These are phyloP conservation scores for Alcis repandata DNA, from an alignment of 2,888 invertebrate genomes.

Conservation along the genomic window DNA sequence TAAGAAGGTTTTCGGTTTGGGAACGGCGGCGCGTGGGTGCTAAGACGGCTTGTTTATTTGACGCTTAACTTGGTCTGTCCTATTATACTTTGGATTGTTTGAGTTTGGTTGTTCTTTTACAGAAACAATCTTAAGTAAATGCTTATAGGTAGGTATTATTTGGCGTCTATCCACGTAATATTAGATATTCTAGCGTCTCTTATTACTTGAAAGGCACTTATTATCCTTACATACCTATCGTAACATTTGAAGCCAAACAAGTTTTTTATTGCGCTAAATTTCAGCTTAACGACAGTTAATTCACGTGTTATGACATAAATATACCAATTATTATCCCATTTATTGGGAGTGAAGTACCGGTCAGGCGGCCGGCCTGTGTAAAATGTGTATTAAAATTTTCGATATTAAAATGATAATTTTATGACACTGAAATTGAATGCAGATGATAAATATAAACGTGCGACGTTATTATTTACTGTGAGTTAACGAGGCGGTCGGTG, in stretches of 20 bases:
- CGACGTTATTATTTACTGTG: constrained; percentile 16
- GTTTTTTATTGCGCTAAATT: constrained; percentile 3
- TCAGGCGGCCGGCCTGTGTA: background rate
- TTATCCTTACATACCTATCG: background rate
- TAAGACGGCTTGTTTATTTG: constrained; percentile 35
- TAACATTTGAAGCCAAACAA: background rate
- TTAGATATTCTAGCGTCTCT: background rate
- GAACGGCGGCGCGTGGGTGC: background rate
- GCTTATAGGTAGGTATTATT: background rate
- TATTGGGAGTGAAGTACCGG: background rate
- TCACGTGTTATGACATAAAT: background rate
- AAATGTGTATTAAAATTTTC: background rate
- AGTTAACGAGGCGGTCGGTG: constrained; percentile 40
- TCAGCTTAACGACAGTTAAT: constrained; percentile 3
- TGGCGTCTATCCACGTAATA: background rate
- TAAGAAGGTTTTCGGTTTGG: constrained; percentile 53
- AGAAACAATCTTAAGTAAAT: no score
- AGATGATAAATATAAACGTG: constrained; percentile 10
- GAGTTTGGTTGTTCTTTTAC: background rate
- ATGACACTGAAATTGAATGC: background rate
- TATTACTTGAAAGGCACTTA: background rate
- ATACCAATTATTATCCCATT: constrained; percentile 2
- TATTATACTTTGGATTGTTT: background rate
- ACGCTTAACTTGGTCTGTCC: background rate
- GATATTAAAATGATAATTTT: background rate